phyloP scores from a whole-genome alignment of 2,113 vertebrate species.

The Pica pica region DNA sequence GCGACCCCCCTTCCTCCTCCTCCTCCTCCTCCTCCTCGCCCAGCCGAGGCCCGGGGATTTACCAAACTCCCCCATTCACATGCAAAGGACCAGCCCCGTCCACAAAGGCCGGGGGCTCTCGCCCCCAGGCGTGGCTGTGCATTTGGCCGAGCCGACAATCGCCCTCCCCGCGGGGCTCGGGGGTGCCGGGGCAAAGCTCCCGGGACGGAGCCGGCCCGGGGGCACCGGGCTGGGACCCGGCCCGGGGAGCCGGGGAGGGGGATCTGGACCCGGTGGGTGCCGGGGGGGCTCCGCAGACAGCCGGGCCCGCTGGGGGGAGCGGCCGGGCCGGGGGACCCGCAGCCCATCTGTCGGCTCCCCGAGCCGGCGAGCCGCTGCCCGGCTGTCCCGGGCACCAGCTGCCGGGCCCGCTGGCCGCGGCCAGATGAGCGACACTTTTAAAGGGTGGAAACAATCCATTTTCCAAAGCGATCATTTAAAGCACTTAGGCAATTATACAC shows the following conservation, averaged over 20 bases:
- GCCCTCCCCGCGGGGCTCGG: not conserved
- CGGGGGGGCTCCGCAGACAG: not conserved
- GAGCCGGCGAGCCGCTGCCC: constrained; percentile 69
- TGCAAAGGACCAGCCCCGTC: constrained; percentile 79
- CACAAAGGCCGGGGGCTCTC: constrained; percentile 72
- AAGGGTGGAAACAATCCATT: constrained; percentile 82
- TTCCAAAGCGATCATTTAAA: constrained; percentile 87
- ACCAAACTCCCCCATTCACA: constrained; percentile 86
- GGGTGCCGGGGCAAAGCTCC: not conserved
- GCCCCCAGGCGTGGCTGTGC: constrained; percentile 80
- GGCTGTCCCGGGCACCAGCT: constrained; percentile 88
- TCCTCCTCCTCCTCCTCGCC: constrained; percentile 52
- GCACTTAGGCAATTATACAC: constrained; percentile 86
- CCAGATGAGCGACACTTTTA: constrained; percentile 76
- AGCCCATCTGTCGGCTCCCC: constrained; percentile 88
- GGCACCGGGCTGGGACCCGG: not conserved
- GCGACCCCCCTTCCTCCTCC: constrained; percentile 70
- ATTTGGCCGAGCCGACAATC: constrained; percentile 74
- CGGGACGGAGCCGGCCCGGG: not conserved
- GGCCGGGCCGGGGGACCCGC: constrained; percentile 58
- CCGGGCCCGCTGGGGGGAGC: not conserved
- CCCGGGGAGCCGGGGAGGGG: not conserved
- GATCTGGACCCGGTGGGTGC: not conserved
- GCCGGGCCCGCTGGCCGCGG: constrained; percentile 79
- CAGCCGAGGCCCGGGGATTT: constrained; percentile 82